Conservation (phyloP, 2,888 invertebrate genomes). For the Acheta domesticus region DNA sequence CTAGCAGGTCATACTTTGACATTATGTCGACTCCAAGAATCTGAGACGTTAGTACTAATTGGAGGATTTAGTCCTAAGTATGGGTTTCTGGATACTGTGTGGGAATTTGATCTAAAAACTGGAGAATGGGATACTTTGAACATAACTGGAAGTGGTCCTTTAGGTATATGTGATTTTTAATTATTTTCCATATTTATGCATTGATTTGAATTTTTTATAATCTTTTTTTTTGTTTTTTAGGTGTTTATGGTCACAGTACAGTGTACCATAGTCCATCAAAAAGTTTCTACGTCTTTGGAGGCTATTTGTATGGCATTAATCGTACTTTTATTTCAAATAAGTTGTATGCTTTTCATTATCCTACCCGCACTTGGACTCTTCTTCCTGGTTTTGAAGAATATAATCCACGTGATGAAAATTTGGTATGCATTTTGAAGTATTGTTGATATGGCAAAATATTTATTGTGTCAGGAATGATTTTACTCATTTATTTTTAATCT, state of each 20-base stretch:
- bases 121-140: constrained; percentile 68
- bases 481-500: constrained; percentile 38
- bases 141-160: constrained; percentile 69
- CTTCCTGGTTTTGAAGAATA: constrained; percentile 67
- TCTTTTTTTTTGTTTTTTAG: constrained; percentile 41
- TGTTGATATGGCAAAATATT: constrained; percentile 27
- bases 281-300: constrained; percentile 87
- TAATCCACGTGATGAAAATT: constrained; percentile 51
- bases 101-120: constrained; percentile 45
- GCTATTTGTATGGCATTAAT: constrained; percentile 71
- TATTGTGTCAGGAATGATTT: constrained; percentile 20
- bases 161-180: constrained; percentile 52
- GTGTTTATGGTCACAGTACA: constrained; percentile 82
- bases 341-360: constrained; percentile 73
- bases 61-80: constrained; percentile 68
- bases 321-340: constrained; percentile 69
- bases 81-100: constrained; percentile 58
- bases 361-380: constrained; percentile 75
- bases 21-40: constrained; percentile 62
- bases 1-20: constrained; percentile 90
- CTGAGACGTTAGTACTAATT: constrained; percentile 75
- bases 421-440: constrained; percentile 45
- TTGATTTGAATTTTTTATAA: neutral
- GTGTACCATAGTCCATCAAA: constrained; percentile 79
- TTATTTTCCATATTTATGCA: neutral